These are phyloP conservation scores for Hirtodrosophila trivittata DNA, from an alignment of 2,888 invertebrate genomes.

Conservation along the genomic window DNA sequence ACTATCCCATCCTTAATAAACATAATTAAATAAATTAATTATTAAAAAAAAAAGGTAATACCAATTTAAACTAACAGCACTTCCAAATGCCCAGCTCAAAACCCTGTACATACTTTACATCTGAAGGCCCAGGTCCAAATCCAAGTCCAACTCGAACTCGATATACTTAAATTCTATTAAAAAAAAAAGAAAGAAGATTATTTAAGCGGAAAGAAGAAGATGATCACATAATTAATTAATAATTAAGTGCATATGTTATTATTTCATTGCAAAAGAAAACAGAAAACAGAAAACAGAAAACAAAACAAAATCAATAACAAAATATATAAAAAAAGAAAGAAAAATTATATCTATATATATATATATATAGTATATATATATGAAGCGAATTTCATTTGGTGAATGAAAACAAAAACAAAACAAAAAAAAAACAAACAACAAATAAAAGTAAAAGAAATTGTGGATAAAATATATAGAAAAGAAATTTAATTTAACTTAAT, in stretches of 20 bases:
- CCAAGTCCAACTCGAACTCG: constrained; percentile 34
- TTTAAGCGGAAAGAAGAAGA: constrained; percentile 3
- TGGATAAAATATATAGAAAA: constrained; percentile 69
- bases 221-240: constrained; percentile 44
- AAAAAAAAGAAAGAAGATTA: constrained; percentile 6
- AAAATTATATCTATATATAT: constrained; percentile 43
- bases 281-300: too few relatives aligned
- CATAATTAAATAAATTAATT: constrained; percentile 8
- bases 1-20: constrained; percentile 8
- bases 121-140: constrained; percentile 32
- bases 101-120: constrained; percentile 40
- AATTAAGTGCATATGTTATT: constrained; percentile 55
- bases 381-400: constrained; percentile 65
- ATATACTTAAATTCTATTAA: constrained; percentile 19
- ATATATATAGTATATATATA: constrained; percentile 19
- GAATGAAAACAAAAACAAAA: constrained; percentile 19
- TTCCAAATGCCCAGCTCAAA: constrained; percentile 35
- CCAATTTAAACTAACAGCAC: neutral
- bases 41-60: neutral
- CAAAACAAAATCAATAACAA: too few relatives aligned
- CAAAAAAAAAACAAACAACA: constrained; percentile 9
- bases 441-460: constrained; percentile 42
- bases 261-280: constrained; percentile 51
- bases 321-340: constrained; percentile 23
- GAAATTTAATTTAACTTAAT: too few relatives aligned